phyloP scores from a whole-genome alignment of 1,140 invertebrate species.

The Radopholus similis region DNA sequence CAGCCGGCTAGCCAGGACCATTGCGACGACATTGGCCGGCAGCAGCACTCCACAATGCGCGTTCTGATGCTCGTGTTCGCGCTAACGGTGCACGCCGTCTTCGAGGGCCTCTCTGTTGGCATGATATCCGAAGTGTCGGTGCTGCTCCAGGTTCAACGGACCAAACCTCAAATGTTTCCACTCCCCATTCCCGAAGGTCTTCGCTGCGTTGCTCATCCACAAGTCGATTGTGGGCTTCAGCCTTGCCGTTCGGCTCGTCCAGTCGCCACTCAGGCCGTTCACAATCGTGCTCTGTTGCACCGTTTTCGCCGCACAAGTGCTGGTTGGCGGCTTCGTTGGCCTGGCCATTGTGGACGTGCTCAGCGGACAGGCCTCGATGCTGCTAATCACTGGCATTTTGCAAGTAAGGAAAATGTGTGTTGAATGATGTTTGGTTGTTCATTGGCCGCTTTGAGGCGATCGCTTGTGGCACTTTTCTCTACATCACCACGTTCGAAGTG shows the following conservation, averaged over 20 bases:
- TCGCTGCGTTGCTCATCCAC: constrained; percentile 67
- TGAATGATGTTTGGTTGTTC: too few relatives aligned
- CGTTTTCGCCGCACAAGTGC: constrained; percentile 70
- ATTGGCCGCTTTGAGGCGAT: too few relatives aligned
- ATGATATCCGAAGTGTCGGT: constrained; percentile 48
- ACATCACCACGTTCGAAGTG: constrained; percentile 86
- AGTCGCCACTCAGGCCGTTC: constrained; percentile 66
- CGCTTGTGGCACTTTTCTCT: constrained; percentile 74
- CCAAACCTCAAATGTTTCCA: neutral
- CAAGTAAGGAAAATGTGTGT: too few relatives aligned
- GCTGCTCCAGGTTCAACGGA: constrained; percentile 47
- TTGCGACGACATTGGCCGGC: constrained; percentile 28
- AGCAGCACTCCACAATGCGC: constrained; percentile 43
- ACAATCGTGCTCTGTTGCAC: constrained; percentile 67
- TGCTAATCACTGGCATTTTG: constrained; percentile 39
- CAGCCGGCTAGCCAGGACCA: neutral
- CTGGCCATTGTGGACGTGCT: constrained; percentile 48
- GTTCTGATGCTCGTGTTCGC: constrained; percentile 50
- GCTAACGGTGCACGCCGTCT: constrained; percentile 53
- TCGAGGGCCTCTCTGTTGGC: constrained; percentile 57
- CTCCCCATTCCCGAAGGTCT: constrained; percentile 59
- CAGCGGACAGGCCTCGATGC: constrained; percentile 17
- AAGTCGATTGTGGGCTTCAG: constrained; percentile 68
- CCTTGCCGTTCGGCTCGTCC: constrained; percentile 68
- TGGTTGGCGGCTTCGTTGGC: constrained; percentile 62